Percentiles rank a stretch among this genome's conserved stretches.
These are phyloP conservation scores for Tortricodes alternella DNA, from an alignment of 2,888 invertebrate species.

Conservation along the genomic window DNA sequence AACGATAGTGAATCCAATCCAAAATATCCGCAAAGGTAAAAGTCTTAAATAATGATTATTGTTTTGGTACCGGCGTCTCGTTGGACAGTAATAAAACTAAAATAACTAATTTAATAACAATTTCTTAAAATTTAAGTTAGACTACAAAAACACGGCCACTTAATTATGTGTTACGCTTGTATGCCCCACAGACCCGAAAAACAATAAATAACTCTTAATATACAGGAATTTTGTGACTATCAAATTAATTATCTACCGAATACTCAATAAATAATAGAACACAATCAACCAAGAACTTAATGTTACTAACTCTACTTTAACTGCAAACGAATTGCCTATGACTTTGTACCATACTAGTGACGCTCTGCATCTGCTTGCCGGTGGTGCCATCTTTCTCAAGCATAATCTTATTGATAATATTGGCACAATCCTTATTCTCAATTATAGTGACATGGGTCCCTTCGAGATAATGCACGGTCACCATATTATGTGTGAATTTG, in stretches of 20 bases:
- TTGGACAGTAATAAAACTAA: constrained; percentile 41
- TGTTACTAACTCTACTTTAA: not conserved
- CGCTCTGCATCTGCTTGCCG: constrained; percentile 54
- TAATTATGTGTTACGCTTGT: constrained; percentile 25
- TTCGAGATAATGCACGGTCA: constrained; percentile 85
- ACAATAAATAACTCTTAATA: constrained; percentile 20
- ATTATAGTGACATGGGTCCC: constrained; percentile 88
- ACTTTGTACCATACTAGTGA: constrained; percentile 67
- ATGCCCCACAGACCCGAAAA: constrained; percentile 37
- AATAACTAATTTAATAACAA: constrained; percentile 13
- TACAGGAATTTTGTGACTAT: constrained; percentile 12
- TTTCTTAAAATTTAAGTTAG: constrained; percentile 25
- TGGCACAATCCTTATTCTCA: constrained; percentile 84
- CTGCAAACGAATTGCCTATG: constrained; percentile 51
- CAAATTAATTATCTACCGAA: not conserved
- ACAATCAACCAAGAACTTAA: not conserved
- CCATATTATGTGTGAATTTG: constrained; percentile 79
- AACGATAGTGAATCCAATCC: constrained; percentile 5
- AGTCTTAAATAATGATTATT: constrained; percentile 61
- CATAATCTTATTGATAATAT: constrained; percentile 82
- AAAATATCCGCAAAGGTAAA: not conserved
- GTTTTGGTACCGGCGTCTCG: constrained; percentile 71
- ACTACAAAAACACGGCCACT: constrained; percentile 59
- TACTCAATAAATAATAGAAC: not conserved
- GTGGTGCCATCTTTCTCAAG: constrained; percentile 45